These are phyloP conservation scores for Cantharis lateralis DNA, from an alignment of 2,888 invertebrate species.

Conservation along the genomic window DNA sequence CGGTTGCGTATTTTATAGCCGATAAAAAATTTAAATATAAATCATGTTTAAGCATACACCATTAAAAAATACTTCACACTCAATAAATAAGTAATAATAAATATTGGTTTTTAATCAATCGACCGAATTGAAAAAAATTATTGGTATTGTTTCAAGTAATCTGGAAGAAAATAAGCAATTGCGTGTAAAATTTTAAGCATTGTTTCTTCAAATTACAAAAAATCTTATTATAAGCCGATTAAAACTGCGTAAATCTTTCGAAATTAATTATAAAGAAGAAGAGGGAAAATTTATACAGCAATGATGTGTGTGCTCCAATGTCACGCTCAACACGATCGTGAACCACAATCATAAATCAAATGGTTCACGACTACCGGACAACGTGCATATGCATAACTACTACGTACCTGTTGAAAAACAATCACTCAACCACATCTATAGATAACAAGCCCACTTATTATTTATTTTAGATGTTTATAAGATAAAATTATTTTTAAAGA, in stretches of 20 bases:
- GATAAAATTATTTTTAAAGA: background rate
- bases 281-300: constrained; percentile 1
- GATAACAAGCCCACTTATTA: constrained; percentile 15
- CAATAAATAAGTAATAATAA: background rate
- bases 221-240: constrained; percentile 2
- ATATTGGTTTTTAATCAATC: background rate
- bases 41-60: background rate
- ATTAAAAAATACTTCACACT: background rate
- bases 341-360: constrained; percentile 18
- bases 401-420: constrained; percentile 14
- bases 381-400: constrained; percentile 12
- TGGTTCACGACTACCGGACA: constrained; percentile 15
- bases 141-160: background rate
- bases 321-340: constrained; percentile 17
- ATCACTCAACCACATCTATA: constrained; percentile 6
- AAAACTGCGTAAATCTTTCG: constrained; percentile 14
- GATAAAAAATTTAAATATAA: background rate
- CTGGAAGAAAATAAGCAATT: background rate
- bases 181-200: background rate
- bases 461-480: constrained; percentile 1
- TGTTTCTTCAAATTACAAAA: background rate
- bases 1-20: background rate
- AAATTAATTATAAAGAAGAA: constrained; percentile 12
- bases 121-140: background rate
- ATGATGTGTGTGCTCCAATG: constrained; percentile 17